These are phyloP conservation scores for Trichopoda pennipes DNA, from an alignment of 2,888 invertebrate genomes.

Conservation along the genomic window DNA sequence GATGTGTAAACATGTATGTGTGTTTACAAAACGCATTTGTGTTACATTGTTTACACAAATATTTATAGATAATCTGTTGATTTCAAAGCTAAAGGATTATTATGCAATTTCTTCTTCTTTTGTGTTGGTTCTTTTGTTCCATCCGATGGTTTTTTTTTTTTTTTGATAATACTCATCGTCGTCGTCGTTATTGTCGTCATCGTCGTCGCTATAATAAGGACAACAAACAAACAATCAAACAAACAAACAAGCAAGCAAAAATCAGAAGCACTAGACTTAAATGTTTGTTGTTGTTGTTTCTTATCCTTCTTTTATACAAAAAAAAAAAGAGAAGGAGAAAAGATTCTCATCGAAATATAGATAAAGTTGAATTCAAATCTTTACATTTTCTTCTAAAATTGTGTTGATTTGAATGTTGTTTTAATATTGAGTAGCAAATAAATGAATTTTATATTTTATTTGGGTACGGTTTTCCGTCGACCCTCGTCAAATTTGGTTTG, in stretches of 20 bases:
- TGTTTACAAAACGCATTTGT: conserved; percentile 75
- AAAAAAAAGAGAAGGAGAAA: background rate
- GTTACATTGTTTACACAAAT: conserved; percentile 79
- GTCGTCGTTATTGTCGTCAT: conserved; percentile 45
- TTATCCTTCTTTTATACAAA: conserved; percentile 31
- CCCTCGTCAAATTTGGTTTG: too few relatives aligned
- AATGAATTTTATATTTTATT: conserved; percentile 14
- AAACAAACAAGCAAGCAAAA: conserved; percentile 31
- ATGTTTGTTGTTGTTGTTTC: conserved; percentile 42
- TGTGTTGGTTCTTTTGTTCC: conserved; percentile 70
- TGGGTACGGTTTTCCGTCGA: too few relatives aligned
- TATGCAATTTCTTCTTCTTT: conserved; percentile 79
- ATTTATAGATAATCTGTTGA: conserved; percentile 79
- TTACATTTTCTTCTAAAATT: conserved; percentile 35
- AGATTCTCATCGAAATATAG: conserved; percentile 14
- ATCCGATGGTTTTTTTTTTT: conserved; percentile 23
- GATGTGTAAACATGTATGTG: conserved; percentile 26
- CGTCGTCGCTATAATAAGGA: conserved; percentile 62
- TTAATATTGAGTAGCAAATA: conserved; percentile 1
- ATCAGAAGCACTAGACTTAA: conserved; percentile 7
- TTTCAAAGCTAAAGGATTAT: conserved; percentile 80
- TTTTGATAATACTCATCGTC: conserved; percentile 54
- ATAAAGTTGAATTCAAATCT: conserved; percentile 29
- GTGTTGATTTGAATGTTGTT: conserved; percentile 40
- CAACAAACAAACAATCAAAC: conserved; percentile 40